A percentile compares a stretch with the other conserved stretches of the same genome.
phyloP scores from a whole-genome alignment of 2,797 vertebrate genomes.

The Halcyon leucocephala region DNA sequence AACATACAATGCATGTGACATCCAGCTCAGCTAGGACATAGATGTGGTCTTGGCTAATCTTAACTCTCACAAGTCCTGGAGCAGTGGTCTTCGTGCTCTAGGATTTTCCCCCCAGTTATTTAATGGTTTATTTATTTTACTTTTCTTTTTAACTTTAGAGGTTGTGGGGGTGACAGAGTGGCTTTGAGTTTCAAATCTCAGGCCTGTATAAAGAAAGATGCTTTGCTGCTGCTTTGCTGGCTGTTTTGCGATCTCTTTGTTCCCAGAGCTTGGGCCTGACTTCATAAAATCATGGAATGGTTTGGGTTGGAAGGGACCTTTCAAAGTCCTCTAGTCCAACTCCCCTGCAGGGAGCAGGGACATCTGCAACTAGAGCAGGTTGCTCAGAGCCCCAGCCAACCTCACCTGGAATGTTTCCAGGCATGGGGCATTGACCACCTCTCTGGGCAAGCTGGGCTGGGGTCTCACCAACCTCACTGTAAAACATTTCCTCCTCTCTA shows the following conservation, averaged over 20 bases:
- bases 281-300: background rate
- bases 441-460: background rate
- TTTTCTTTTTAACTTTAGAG: background rate
- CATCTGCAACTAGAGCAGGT: background rate
- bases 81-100: background rate
- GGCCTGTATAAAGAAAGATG: background rate
- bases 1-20: accelerated
- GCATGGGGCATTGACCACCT: background rate
- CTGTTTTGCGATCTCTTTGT: background rate
- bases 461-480: background rate
- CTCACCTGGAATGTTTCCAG: background rate
- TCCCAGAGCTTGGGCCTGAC: background rate
- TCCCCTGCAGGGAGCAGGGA: background rate
- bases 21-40: background rate
- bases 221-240: background rate
- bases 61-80: background rate
- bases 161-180: accelerated
- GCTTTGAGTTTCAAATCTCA: background rate
- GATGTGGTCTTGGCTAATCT: background rate
- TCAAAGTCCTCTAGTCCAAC: no score
- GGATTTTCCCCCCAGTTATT: background rate
- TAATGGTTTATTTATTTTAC: background rate
- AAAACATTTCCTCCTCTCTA: background rate
- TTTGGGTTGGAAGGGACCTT: background rate
- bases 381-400: background rate